Base-by-base conservation (phyloP, 2,888 invertebrate genomes). In the Cynaeus angustus region DNA sequence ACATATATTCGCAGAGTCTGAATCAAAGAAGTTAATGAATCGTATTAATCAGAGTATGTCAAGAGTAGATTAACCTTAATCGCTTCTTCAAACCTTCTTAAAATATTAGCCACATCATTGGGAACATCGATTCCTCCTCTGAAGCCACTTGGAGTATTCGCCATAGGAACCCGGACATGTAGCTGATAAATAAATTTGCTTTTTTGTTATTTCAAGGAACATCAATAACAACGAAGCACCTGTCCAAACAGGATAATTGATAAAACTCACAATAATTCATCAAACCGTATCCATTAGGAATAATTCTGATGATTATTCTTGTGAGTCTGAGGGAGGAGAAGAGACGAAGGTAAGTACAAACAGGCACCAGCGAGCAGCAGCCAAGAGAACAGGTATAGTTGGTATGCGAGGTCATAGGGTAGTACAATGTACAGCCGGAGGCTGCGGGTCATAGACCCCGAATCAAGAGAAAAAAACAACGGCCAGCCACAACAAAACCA, bases 371-470 rank as follows among this genome's bases (percentile, higher is more conserved):
- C 45, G 28, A 64, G 72, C 77, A 79, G 78, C 79, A 74, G 75
- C 74, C 67, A 71, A 73, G 74, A 78, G 77, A 83, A 82, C 82
- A 82, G 82, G 82, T 82, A 83, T 77, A 74, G 79, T 74, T 79
- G 83, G 84, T 83, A 84, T 84, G 84, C 85, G 84, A 84, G 85
- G 85, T 85, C 84, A 85, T 81, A 85, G 85, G 85, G 81, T 83
- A 81, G 81, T 82, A 84, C 83, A 84, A 83, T 81, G 82, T 83
- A 81, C 83, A 75, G 80, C 80, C 81, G 78, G 76, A 75, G 80
- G 82, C 78, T 78, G 73, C 79, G 79, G 83, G 83, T 83, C 83
- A 78, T 81, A 82, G 83, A 83, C 83, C 83, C 79, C 78, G 72
- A 77, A 76, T 70, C 70, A 56, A 67, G 52, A 71, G 70, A 74